Base-by-base conservation (phyloP, 30 jellyfish, hydroid and myxozoan genomes). In the Pelagia noctiluca region DNA sequence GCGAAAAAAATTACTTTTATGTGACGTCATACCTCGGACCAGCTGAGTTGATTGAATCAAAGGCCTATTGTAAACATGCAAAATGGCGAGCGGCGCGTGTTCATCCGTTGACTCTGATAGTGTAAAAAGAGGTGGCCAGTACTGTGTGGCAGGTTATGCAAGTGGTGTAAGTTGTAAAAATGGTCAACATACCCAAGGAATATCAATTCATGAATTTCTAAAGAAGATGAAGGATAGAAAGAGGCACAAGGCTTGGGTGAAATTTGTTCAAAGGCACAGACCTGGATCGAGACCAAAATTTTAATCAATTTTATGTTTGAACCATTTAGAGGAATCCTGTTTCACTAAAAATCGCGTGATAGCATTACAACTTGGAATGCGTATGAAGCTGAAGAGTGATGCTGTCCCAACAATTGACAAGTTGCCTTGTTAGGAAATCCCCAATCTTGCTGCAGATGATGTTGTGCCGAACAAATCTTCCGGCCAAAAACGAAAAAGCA, bases 371-470 rank as follows among this genome's bases (percentile, higher is more conserved):
- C 47, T 71, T 25, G 68, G 83, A 11, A 30, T 38, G 29, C 42
- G 83, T 26, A 46, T 31, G 25, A 71, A 71, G n/a, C 69, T 71
- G 13, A 37, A 19, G 3, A 42, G 47, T 3, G 83, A 21, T 23
- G 67, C 83, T 71, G 83, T 71, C 18, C 83, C 83, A 19, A 71
- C 69, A 23, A 71, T 38, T 19, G 83, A 71, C 30, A 42, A 23
- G 74, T 61, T 16, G 42, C 37, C 74, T 23, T 61, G 25, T 61
- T 61, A 42, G 30, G 37, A 42, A n/a, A n/a, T n/a, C n/a, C n/a
- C n/a, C n/a, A 61, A 61, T 61, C 74, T 25, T 61, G 32, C 74
- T 61, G 25, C 74, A 21, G 42, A 10, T 23, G 30, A 61, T 23
- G 25, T 3, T n/a, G n/a, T n/a, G n/a, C n/a, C n/a, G n/a, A n/a